These are phyloP conservation scores for Sardina pilchardus DNA, from an alignment of 2,113 vertebrate genomes.

Conservation along the genomic window DNA sequence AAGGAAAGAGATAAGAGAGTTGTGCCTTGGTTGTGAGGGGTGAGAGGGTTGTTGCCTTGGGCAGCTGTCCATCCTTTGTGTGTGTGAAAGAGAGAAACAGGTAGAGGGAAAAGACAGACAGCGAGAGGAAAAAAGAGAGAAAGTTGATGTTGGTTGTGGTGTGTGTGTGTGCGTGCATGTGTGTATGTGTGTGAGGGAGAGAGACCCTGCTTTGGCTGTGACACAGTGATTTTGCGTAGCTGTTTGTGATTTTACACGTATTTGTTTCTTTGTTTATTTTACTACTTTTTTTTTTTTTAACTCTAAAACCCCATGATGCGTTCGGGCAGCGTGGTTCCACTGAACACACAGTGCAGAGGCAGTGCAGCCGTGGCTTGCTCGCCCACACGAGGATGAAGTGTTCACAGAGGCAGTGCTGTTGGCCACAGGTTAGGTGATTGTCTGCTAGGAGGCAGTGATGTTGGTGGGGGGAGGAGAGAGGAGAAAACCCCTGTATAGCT, in stretches of 20 bases:
- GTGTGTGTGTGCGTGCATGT: neutral
- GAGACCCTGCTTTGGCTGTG: constrained; percentile 17
- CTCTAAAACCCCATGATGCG: neutral
- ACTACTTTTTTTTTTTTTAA: neutral
- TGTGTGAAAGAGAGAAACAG: constrained; percentile 14
- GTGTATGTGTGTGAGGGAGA: neutral
- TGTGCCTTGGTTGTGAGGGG: constrained; percentile 41
- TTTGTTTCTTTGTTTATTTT: neutral
- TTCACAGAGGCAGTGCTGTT: constrained; percentile 10
- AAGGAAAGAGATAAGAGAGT: constrained; percentile 37
- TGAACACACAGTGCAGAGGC: neutral
- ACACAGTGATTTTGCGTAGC: constrained; percentile 21
- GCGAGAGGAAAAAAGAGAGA: neutral
- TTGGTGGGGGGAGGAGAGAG: neutral
- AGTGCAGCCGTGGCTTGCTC: neutral
- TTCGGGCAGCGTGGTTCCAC: neutral
- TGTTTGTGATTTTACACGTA: neutral
- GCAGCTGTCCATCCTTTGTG: neutral
- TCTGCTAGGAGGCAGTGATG: neutral
- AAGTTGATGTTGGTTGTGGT: neutral
- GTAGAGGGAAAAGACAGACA: neutral
- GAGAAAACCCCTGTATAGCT: neutral
- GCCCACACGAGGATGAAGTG: neutral
- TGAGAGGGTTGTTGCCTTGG: constrained; percentile 26
- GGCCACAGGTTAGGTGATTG: constrained; percentile 14